Evolutionary conservation across 2,113 vertebrate genomes (phyloP), one percentile per base, ranked within the genome.

Genomic region (Emydocephalus ijimae): DNA sequence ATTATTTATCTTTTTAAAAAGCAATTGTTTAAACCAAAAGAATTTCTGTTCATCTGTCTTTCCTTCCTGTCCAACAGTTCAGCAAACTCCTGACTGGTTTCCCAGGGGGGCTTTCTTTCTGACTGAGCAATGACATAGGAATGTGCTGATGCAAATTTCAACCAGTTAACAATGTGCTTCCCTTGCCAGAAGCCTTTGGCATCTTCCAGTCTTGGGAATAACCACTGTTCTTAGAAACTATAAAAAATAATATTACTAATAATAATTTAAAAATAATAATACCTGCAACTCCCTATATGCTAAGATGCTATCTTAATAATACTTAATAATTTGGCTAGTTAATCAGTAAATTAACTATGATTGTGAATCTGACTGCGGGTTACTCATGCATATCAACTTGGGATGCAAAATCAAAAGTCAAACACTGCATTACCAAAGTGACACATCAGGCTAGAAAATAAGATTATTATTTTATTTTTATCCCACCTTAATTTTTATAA

Each of bases 61-160:
- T 89, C 91, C 74, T 94, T 94, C 94, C 92, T 92, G 93, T 34
- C 57, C 81, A 69, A 26, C 57, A 50, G 91, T 10, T 61, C 45
- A 93, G 92, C 0, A 2, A 91, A 15, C 93, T 92, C 9, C 39
- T 5, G 85, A 93, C 88, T 96, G 92, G 93, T 95, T 95, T 93
- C 89, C 89, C 89, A 0, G 0, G 85, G 93, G 1, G 0, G 1
- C 0, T 18, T 26, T 56, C 50, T 56, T 43, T 20, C 88, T 43
- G 86, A 90, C 0, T 45, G 81, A 21, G 57, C 2, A 3, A 54
- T 57, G 94, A 92, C 92, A 92, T n/a, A 89, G 91, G 91, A 96
- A 96, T 92, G 92, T 3, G 24, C 45, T 94, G 81, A 12, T 90
- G 92, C 94, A 87, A 94, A 92, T 50, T 6, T 87, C 93, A 92